Evolutionary conservation across 2,888 invertebrate genomes (phyloP).

Genomic region (Gryllus longicercus): DNA sequence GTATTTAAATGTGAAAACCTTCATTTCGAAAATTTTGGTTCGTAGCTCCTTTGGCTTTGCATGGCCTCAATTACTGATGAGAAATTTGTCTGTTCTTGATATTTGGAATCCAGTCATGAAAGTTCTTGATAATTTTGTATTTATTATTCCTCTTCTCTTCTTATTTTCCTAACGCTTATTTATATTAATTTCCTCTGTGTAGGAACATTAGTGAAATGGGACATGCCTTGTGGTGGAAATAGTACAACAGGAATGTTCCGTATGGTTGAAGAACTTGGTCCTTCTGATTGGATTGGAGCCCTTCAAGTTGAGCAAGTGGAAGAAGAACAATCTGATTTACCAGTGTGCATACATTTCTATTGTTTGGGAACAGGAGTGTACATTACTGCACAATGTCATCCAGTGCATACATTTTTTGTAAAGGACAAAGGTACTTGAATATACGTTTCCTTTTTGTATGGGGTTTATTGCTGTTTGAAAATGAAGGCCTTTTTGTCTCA

Average conservation of each 20-base stretch:
- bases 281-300: constrained; percentile 35
- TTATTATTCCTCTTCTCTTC: too few relatives aligned
- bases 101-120: too few relatives aligned
- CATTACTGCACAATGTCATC: constrained; percentile 42
- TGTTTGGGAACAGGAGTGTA: constrained; percentile 28
- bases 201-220: constrained; percentile 30
- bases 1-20: too few relatives aligned
- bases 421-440: constrained; percentile 43
- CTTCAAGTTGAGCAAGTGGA: constrained; percentile 34
- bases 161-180: too few relatives aligned
- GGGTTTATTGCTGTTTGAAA: too few relatives aligned
- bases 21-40: too few relatives aligned
- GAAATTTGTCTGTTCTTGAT: too few relatives aligned
- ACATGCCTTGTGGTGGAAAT: neutral
- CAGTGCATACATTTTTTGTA: constrained; percentile 47
- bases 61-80: too few relatives aligned
- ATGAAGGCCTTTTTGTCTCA: too few relatives aligned
- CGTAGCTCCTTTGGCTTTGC: too few relatives aligned
- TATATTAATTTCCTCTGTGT: neutral
- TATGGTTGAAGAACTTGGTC: constrained; percentile 31
- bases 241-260: constrained; percentile 27
- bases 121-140: too few relatives aligned
- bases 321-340: constrained; percentile 18
- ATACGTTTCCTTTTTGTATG: too few relatives aligned
- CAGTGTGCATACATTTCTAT: constrained; percentile 21